Evolutionary conservation across 2,797 vertebrate genomes (phyloP).

Genomic region (Notamacropus eugenii): DNA sequence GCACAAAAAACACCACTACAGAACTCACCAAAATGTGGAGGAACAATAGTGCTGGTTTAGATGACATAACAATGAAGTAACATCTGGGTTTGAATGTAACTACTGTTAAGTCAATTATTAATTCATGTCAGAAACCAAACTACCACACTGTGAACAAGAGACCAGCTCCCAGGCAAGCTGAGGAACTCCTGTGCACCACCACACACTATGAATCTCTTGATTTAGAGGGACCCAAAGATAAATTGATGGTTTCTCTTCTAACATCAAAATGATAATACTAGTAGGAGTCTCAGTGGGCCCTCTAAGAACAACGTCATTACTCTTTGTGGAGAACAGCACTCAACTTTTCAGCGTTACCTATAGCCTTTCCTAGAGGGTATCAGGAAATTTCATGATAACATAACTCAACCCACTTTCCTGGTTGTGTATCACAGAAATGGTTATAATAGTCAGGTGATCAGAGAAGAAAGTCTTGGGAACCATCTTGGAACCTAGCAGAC

Average conservation of each 20-base stretch:
- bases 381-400: background rate
- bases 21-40: background rate
- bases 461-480: background rate
- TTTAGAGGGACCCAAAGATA: background rate
- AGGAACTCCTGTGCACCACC: background rate
- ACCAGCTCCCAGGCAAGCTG: background rate
- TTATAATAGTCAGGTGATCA: background rate
- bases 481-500: background rate
- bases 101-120: background rate
- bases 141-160: accelerated
- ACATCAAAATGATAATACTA: background rate
- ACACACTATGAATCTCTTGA: background rate
- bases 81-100: background rate
- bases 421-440: background rate
- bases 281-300: background rate
- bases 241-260: background rate
- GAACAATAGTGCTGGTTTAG: background rate
- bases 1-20: background rate
- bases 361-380: background rate
- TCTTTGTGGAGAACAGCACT: background rate
- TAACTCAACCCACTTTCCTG: background rate
- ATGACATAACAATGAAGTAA: background rate
- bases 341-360: background rate
- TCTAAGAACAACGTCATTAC: background rate
- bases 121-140: background rate